A percentile compares a stretch with the other conserved stretches of the same genome.
phyloP scores from a whole-genome alignment of 2,797 vertebrate species.

The Neolamprologus multifasciatus region DNA sequence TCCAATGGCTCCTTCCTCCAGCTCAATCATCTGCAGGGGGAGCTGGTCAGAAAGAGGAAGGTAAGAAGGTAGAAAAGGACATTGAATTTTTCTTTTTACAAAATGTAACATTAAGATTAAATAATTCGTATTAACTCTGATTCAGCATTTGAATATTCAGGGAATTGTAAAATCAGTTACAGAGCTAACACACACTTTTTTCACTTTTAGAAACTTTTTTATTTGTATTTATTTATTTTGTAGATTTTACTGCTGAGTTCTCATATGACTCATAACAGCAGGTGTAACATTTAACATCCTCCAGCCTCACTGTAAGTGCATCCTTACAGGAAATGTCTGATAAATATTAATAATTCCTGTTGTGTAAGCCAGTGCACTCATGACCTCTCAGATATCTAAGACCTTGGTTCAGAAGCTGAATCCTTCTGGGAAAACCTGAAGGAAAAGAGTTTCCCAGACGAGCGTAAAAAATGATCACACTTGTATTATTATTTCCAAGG shows the following conservation, averaged over 20 bases:
- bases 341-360: background rate
- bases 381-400: background rate
- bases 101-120: background rate
- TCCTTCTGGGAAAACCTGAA: background rate
- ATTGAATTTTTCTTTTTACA: background rate
- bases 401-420: background rate
- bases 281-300: background rate
- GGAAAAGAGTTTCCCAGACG: background rate
- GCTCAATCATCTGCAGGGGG: conserved; percentile 76
- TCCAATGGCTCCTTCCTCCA: conserved; percentile 58
- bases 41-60: conserved; percentile 77
- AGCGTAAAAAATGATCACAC: background rate
- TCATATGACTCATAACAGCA: background rate
- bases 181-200: background rate
- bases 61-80: conserved; percentile 11
- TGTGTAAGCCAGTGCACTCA: background rate
- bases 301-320: background rate
- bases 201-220: background rate
- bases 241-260: background rate
- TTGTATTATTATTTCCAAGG: background rate
- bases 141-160: background rate
- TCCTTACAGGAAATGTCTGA: background rate
- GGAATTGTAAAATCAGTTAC: background rate
- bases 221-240: background rate
- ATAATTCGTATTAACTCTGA: background rate